Evolutionary conservation across 2,888 invertebrate species (phyloP), one percentile per base, ranked within the genome.

Genomic region (Smittia sp.): DNA sequence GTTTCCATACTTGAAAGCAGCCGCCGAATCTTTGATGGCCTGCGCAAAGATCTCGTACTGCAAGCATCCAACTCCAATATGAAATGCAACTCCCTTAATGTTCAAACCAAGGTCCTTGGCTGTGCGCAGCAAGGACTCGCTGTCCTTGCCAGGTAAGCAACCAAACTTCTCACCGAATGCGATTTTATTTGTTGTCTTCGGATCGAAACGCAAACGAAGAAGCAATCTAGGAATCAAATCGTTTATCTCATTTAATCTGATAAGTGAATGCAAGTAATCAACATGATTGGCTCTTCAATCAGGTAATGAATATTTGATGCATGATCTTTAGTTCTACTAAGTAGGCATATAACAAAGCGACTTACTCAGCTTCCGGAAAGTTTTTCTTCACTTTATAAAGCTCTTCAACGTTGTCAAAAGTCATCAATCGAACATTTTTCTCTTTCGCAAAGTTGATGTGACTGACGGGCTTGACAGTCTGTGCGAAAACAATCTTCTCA

Each of bases 401-500:
- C 76, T 85, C 85, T 27, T 79, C 78, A 76, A 83, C 83, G 77
- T 84, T 85, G 78, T 85, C 85, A 77, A 85, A 85, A 18, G 84
- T 85, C 83, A 84, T 85, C 75, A 82, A 77, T 32, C 79, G 76
- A 15, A 85, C 83, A 20, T 80, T 78, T 32, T 79, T 76, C 75
- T 80, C 79, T 62, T 80, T 79, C 67, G 85, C 83, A 77, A 81
- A 82, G 74, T 78, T 79, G 75, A 85, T 79, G 78, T 82, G 83
- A 39, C 83, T 83, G 2, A 78, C 77, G 75, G 83, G 83, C 78
- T 85, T 85, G 78, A 84, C 85, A 0, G 85, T 84, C 76, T 85
- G 84, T 74, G 85, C 85, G 77, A 82, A 85, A 74, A 85, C 81
- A 75, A 85, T 85, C 52, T 83, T 80, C 3, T 79, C 77, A 0